Evolutionary conservation across 2,888 invertebrate genomes (phyloP).

Genomic region (Patella depressa): DNA sequence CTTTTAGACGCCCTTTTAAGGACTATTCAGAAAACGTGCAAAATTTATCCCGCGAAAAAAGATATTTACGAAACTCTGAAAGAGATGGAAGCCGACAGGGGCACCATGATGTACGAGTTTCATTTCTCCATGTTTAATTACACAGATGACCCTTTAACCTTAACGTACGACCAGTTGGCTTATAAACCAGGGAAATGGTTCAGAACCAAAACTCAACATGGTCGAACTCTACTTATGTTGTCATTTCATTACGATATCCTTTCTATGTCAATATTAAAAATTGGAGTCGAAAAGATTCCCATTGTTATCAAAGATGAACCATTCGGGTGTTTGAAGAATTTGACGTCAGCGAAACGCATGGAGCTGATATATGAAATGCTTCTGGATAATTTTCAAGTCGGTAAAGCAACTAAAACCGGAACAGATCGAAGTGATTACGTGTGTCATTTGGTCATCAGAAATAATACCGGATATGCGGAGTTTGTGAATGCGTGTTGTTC

Average conservation of each 20-base stretch:
- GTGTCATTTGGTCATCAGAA: constrained; percentile 60
- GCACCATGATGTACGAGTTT: constrained; percentile 16
- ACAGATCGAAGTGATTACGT: constrained; percentile 44
- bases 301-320: constrained; percentile 59
- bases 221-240: constrained; percentile 63
- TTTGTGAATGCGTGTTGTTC: constrained; percentile 63
- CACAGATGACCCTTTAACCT: neutral
- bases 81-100: neutral
- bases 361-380: constrained; percentile 45
- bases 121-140: constrained; percentile 11
- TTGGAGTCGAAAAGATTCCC: constrained; percentile 59
- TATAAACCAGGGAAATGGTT: constrained; percentile 64
- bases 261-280: constrained; percentile 62
- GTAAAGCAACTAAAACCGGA: neutral
- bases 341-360: constrained; percentile 31
- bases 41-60: neutral
- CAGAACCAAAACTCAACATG: constrained; percentile 63
- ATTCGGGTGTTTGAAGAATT: constrained; percentile 54
- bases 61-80: constrained; percentile 10
- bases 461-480: constrained; percentile 46
- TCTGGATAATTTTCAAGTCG: constrained; percentile 42
- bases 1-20: neutral
- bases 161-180: constrained; percentile 24
- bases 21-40: neutral
- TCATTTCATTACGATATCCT: constrained; percentile 67